Evolutionary conservation across 2,113 vertebrate species (phyloP), one percentile per base, ranked within the genome.

Genomic region (Cacatua alba): DNA sequence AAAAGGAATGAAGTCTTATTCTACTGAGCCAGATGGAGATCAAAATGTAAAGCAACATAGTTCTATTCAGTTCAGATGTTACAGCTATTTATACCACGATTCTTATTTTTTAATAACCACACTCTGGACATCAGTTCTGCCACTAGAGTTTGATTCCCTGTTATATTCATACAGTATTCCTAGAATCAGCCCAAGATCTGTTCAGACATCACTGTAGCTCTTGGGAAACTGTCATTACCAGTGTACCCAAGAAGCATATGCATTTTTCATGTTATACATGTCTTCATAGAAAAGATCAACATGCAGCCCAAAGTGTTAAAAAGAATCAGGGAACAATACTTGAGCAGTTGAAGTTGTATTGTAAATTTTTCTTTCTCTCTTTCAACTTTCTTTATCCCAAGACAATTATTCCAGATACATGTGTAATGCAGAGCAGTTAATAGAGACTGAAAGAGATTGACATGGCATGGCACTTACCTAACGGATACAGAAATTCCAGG

Each of bases 401-500:
- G 81, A 84, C 78, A 44, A 24, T 5, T 18, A 86, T 63, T 94
- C 82, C 64, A 87, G 29, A 88, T n/a, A 62, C 68, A 83, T 14
- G 26, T 69, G 37, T 89, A 81, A 83, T 16, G 39, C n/a, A 82
- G 49, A 89, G 35, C 33, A 64, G 71, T 83, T 97, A 82, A 93
- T 76, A 92, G 28, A 90, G 75, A 41, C 80, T 46, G 63, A 64
- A 62, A 71, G 65, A 96, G 76, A 72, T 26, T 91, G 90, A 86
- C 92, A 76, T 92, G 89, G 82, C 93, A 76, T 4, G 17, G 60
- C 93, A 37, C 37, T 37, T 94, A 94, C 63, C 84, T 93, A 55
- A 81, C 2, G 25, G 89, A 88, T 78, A 86, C 16, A 59, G 88
- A 94, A 94, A 95, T 97, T 94, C 74, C 72, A 74, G 72, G 86